phyloP scores from a whole-genome alignment of 2,888 invertebrate genomes.

The Cactoblastis cactorum region DNA sequence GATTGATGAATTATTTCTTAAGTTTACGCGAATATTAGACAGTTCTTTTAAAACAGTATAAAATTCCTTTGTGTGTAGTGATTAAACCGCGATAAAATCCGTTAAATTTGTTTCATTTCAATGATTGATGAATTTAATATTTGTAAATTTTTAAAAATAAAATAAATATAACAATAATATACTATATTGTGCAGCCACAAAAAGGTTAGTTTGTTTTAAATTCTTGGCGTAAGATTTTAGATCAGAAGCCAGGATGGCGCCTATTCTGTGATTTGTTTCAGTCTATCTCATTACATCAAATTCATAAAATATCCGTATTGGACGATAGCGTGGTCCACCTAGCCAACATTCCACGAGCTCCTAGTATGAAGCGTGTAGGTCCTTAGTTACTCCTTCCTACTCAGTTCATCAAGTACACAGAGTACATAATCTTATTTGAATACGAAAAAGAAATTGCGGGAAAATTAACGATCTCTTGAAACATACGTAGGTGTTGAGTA shows the following conservation, averaged over 20 bases:
- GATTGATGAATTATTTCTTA: too few species aligned
- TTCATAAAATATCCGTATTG: neutral
- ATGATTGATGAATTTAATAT: too few species aligned
- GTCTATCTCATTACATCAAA: neutral
- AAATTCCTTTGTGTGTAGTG: too few species aligned
- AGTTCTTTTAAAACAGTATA: too few species aligned
- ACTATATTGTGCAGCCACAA: neutral
- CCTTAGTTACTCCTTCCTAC: neutral
- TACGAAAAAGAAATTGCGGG: neutral
- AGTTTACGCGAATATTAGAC: too few species aligned
- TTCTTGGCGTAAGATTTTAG: neutral
- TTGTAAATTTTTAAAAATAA: too few species aligned
- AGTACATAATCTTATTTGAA: neutral
- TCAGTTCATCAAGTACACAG: neutral
- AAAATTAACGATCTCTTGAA: neutral
- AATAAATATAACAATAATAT: too few species aligned
- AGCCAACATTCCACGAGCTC: neutral
- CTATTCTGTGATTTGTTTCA: neutral
- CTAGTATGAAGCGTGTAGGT: neutral
- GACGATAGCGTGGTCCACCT: neutral
- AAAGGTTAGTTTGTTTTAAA: neutral
- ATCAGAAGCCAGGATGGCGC: slow-evolving; percentile 2
- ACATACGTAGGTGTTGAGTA: neutral
- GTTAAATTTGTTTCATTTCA: too few species aligned
- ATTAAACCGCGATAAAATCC: too few species aligned